Conservation (phyloP, 2,113 vertebrate genomes). For the Hippopotamus amphibius region DNA sequence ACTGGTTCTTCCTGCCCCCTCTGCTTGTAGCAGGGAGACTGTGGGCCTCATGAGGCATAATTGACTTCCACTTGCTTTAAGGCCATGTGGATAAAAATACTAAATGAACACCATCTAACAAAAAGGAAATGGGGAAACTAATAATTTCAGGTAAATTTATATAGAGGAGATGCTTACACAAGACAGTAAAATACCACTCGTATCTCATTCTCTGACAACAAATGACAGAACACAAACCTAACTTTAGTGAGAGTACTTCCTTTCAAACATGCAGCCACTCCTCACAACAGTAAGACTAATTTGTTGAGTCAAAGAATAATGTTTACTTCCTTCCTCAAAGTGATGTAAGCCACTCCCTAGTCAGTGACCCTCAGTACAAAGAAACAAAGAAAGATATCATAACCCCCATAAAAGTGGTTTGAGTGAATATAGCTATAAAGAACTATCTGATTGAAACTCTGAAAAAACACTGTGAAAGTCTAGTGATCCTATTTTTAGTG, state of each 20-base stretch:
- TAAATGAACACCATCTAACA: neutral
- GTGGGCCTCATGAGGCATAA: neutral
- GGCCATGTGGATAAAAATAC: neutral
- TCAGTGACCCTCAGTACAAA: neutral
- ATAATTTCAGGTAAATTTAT: constrained; percentile 11
- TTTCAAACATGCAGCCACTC: neutral
- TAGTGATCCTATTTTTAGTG: constrained; percentile 54
- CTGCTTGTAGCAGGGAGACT: constrained; percentile 52
- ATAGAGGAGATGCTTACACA: neutral
- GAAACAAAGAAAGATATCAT: constrained; percentile 52
- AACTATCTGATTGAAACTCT: constrained; percentile 65
- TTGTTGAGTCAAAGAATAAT: constrained; percentile 51
- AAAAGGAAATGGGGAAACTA: constrained; percentile 32
- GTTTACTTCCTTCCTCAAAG: constrained; percentile 56
- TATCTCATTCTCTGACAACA: neutral
- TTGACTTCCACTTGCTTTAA: neutral
- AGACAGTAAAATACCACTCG: neutral
- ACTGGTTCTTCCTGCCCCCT: neutral
- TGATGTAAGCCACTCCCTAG: constrained; percentile 52
- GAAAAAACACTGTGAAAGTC: constrained; percentile 62
- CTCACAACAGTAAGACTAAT: constrained; percentile 30
- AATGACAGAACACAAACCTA: constrained; percentile 18
- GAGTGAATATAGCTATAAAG: neutral
- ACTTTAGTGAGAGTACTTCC: constrained; percentile 4
- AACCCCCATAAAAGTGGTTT: neutral